Base-by-base conservation (phyloP, 30 jellyfish, hydroid and myxozoan genomes). In the Catostylus mosaicus region DNA sequence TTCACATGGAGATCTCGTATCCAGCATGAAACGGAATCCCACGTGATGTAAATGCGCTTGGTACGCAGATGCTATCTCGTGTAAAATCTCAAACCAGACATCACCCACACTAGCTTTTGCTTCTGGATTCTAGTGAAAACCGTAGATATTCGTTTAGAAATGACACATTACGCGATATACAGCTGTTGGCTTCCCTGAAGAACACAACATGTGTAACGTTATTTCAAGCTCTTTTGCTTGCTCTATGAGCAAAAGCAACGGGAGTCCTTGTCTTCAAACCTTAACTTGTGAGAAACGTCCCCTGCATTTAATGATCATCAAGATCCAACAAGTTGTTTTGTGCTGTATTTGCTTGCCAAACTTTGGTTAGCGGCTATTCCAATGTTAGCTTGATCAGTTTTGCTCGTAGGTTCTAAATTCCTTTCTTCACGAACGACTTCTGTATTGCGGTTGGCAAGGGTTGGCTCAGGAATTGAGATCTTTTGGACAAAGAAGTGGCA, bases 161-260 rank as follows among this genome's bases (percentile, higher is more conserved):
- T 59, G 78, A 38, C 30, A 68, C 30, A 54, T 56, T 30, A 77
- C 3, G 67, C 36, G 78, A 77, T 40, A 26, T 24, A 77, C 88
- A 77, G 77, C 88, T 77, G 88, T 32, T 35, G 51, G 20, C 68
- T 77, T 77, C 78, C 66, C 88, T 77, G 1, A 70, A 57, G 66
- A 77, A 77, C 77, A 40, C 64, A 12, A 38, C 71, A 77, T 33
- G 47, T 40, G 59, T 19, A 52, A 27, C 23, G 67, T 37, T 57
- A 52, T 31, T 26, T 59, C 69, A 33, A 72, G 40, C 18, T 56
- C 68, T 36, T 51, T 59, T 59, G 77, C 88, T 36, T 48, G 56
- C 64, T 77, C 23, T 27, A 35, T 77, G 78, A 56, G 88, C 63
- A 77, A 77, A 77, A 36, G 50, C 78, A 31, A n/a, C 65, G 37